Evolutionary conservation across 2,888 invertebrate genomes (phyloP).

Genomic region (Yponomeuta evonymella): DNA sequence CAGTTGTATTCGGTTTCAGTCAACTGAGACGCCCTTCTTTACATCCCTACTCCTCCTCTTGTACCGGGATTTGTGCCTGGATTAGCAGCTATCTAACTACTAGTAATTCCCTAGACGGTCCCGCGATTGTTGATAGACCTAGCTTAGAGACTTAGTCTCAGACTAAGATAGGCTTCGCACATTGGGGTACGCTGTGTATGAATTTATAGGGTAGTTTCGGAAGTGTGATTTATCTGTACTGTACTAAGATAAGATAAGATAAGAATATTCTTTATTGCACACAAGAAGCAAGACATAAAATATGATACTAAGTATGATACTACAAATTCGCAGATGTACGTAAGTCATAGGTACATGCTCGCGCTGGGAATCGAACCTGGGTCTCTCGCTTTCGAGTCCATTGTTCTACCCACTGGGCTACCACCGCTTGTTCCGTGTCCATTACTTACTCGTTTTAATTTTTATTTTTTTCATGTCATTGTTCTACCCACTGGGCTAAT

Average conservation of each 20-base stretch:
- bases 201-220: neutral
- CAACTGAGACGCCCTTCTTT: neutral
- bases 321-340: too few species aligned
- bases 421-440: too few species aligned
- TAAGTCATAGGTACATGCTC: too few species aligned
- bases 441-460: too few species aligned
- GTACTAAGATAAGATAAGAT: neutral
- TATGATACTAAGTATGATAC: too few species aligned
- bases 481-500: too few species aligned
- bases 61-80: constrained; percentile 44
- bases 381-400: too few species aligned
- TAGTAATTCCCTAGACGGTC: constrained; percentile 23
- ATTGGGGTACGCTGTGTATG: neutral
- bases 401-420: too few species aligned
- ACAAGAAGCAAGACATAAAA: too few species aligned
- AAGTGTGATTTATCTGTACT: neutral
- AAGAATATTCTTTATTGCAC: too few species aligned
- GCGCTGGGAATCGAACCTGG: too few species aligned
- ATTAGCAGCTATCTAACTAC: constrained; percentile 32
- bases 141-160: constrained; percentile 21
- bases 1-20: neutral
- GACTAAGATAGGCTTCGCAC: constrained; percentile 25
- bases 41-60: constrained; percentile 22
- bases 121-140: constrained; percentile 27
- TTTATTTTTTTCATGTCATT: too few species aligned